phyloP scores from a whole-genome alignment of 2,797 vertebrate species.

The Melanotaenia trifasciata region DNA sequence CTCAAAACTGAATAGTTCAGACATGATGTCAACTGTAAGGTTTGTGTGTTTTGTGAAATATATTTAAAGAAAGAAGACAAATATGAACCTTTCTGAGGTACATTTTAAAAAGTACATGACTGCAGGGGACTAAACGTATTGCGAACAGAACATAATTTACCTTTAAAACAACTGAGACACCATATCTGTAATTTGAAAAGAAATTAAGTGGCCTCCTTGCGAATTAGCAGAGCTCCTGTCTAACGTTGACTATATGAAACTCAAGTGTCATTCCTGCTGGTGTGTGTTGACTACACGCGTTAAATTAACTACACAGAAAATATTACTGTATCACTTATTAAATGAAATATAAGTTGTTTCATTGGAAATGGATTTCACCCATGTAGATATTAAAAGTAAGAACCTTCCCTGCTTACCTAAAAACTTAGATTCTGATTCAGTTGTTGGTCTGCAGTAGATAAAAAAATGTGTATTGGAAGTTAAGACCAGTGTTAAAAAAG shows the following conservation, averaged over 20 bases:
- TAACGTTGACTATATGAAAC: too few species aligned
- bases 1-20: too few species aligned
- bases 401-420: neutral
- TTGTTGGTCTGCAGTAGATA: neutral
- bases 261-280: conserved; percentile 1
- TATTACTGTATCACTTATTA: conserved; percentile 4
- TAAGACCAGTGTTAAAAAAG: neutral
- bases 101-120: too few species aligned
- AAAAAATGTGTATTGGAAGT: neutral
- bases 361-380: neutral
- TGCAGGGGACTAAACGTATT: neutral
- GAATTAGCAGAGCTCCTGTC: too few species aligned
- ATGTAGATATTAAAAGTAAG: conserved; percentile 1
- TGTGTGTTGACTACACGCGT: conserved; percentile 7
- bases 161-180: neutral
- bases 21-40: too few species aligned
- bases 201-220: conserved; percentile 5
- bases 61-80: too few species aligned
- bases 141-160: neutral
- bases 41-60: too few species aligned
- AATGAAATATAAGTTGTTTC: conserved; percentile 1
- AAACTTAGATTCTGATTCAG: neutral
- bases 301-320: conserved; percentile 1
- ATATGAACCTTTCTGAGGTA: too few species aligned
- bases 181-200: neutral